Conservation (phyloP, 2,888 invertebrate species). For the Parnassius apollo region DNA sequence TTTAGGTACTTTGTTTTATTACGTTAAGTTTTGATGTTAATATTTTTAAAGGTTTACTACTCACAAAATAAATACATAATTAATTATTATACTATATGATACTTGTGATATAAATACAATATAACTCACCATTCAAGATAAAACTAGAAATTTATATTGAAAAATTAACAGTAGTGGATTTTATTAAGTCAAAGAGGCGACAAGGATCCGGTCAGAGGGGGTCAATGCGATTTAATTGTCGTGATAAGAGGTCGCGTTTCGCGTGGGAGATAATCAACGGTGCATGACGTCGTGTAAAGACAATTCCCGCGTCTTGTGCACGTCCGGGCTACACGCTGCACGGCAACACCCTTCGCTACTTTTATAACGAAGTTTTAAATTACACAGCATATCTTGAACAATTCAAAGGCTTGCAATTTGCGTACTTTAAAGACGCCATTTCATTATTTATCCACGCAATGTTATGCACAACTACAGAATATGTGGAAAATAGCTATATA, state of each 20-base stretch:
- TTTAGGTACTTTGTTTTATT: no score
- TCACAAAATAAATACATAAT: no score
- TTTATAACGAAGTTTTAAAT: slow-evolving; percentile 20
- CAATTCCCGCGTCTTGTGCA: slow-evolving; percentile 53
- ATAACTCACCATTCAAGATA: no score
- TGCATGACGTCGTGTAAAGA: slow-evolving; percentile 53
- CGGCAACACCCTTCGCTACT: slow-evolving; percentile 21
- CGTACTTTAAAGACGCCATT: neutral
- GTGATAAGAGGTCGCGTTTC: slow-evolving; percentile 53
- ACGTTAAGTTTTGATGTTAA: no score
- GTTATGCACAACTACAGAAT: neutral
- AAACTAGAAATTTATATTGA: neutral
- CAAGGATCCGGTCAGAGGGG: slow-evolving; percentile 47
- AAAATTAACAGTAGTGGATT: slow-evolving; percentile 24
- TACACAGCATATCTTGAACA: slow-evolving; percentile 15
- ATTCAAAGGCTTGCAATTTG: slow-evolving; percentile 9
- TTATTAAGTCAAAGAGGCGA: slow-evolving; percentile 42
- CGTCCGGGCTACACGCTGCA: slow-evolving; percentile 33
- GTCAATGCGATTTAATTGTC: slow-evolving; percentile 67
- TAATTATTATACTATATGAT: no score
- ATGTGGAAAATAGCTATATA: neutral
- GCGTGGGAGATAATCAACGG: slow-evolving; percentile 57
- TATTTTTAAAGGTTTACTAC: no score
- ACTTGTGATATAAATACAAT: no score
- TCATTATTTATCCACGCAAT: neutral